phyloP scores from a whole-genome alignment of 2,797 vertebrate species.

The Harpagifer antarcticus region DNA sequence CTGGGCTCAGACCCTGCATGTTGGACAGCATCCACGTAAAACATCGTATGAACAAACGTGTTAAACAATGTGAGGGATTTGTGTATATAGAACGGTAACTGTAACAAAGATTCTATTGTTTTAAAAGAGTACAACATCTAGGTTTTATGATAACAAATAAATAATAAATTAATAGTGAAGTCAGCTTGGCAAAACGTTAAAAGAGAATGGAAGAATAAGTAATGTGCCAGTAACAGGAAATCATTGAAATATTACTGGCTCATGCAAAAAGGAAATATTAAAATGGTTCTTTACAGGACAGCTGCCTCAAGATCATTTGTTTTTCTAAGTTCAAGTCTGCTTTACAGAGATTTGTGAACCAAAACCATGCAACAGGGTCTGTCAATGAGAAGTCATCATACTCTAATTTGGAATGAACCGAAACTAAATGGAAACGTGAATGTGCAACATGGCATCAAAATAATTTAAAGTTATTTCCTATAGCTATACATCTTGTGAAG shows the following conservation, averaged over 20 bases:
- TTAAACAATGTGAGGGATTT: background rate
- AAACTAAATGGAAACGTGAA: background rate
- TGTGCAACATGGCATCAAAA: background rate
- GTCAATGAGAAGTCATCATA: background rate
- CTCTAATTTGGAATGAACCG: background rate
- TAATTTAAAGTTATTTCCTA: background rate
- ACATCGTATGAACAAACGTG: slow-evolving; percentile 24
- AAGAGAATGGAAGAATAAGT: background rate
- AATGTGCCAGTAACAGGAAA: slow-evolving; percentile 31
- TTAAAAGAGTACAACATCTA: background rate
- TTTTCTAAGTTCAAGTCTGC: slow-evolving; percentile 19
- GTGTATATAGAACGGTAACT: background rate
- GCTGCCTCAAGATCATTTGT: slow-evolving; percentile 4
- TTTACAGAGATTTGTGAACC: background rate
- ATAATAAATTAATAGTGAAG: background rate
- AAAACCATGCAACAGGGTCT: background rate
- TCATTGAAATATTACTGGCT: slow-evolving; percentile 46
- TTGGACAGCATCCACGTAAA: slow-evolving; percentile 44
- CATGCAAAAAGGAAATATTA: slow-evolving; percentile 44
- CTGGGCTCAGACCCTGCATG: slow-evolving; percentile 94
- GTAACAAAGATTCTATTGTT: background rate
- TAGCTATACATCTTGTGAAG: background rate
- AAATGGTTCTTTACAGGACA: slow-evolving; percentile 20
- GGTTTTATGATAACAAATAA: background rate
- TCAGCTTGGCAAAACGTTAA: background rate